These are phyloP conservation scores for Lottia scabra DNA, from an alignment of 2,888 invertebrate species.

Conservation along the genomic window DNA sequence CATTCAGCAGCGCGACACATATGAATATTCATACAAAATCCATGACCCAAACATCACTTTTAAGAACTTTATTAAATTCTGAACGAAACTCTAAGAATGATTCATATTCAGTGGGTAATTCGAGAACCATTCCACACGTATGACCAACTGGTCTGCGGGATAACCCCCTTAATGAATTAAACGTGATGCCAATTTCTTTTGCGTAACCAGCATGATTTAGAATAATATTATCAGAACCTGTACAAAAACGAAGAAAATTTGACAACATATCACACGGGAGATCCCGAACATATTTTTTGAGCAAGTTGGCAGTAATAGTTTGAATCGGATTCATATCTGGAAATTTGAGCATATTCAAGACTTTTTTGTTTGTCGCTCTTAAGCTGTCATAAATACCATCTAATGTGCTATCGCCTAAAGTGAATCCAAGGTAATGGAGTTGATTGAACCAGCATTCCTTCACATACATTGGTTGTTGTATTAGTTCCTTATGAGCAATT, in stretches of 20 bases:
- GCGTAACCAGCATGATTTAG: not conserved
- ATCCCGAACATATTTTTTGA: not conserved
- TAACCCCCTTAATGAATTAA: not conserved
- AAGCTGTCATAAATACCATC: not conserved
- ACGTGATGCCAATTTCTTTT: not conserved
- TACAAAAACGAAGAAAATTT: not conserved
- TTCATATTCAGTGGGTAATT: not conserved
- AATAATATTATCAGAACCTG: not conserved
- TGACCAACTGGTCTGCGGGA: not conserved
- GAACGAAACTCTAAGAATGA: not conserved
- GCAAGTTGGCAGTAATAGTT: not conserved
- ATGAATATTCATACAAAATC: not conserved
- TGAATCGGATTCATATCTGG: not conserved
- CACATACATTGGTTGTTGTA: not conserved
- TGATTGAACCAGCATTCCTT: not conserved
- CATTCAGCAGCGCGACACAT: too few species aligned
- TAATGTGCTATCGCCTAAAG: not conserved
- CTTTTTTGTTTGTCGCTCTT: not conserved
- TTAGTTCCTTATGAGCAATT: not conserved
- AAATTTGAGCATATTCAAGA: not conserved
- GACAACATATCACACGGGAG: slow-evolving; percentile 1
- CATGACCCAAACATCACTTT: slow-evolving; percentile 3
- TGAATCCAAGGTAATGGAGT: not conserved
- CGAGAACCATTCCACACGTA: not conserved
- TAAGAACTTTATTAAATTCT: not conserved